phyloP scores from a whole-genome alignment of 2,797 vertebrate species.

The Hydrolagus colliei region DNA sequence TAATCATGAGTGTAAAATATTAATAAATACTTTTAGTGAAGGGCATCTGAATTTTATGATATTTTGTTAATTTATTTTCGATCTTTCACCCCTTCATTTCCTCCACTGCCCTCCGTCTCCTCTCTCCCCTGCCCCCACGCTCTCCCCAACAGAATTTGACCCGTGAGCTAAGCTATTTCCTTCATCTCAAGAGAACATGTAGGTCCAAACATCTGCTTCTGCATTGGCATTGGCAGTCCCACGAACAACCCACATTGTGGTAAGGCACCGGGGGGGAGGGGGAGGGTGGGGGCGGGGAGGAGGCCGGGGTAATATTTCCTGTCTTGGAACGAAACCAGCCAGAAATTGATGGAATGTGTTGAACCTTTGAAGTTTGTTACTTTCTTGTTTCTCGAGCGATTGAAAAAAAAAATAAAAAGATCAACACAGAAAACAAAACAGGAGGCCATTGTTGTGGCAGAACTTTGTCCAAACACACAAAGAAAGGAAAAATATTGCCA shows the following conservation, averaged over 20 bases:
- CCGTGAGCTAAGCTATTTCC: too few species aligned
- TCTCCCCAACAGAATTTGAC: background rate
- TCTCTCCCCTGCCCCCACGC: background rate
- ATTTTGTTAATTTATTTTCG: background rate
- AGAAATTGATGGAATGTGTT: background rate
- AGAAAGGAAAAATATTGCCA: too few species aligned
- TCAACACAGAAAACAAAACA: too few species aligned
- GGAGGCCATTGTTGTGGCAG: too few species aligned
- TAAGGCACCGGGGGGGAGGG: too few species aligned
- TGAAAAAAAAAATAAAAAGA: constrained; percentile 52
- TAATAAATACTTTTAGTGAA: constrained; percentile 14
- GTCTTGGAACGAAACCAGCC: background rate
- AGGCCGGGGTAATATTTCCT: background rate
- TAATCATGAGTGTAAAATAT: background rate
- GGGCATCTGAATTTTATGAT: background rate
- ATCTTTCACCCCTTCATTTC: background rate
- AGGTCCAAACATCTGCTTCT: background rate
- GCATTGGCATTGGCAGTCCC: background rate
- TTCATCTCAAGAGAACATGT: background rate
- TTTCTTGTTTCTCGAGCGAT: constrained; percentile 42
- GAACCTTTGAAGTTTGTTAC: constrained; percentile 23
- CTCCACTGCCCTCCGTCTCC: background rate
- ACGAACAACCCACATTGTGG: too few species aligned
- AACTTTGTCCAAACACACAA: too few species aligned
- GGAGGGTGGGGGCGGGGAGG: too few species aligned